Percentiles rank a stretch among this genome's conserved stretches.
phyloP scores from a whole-genome alignment of 2,888 invertebrate genomes.

The Schizaphis graminum region DNA sequence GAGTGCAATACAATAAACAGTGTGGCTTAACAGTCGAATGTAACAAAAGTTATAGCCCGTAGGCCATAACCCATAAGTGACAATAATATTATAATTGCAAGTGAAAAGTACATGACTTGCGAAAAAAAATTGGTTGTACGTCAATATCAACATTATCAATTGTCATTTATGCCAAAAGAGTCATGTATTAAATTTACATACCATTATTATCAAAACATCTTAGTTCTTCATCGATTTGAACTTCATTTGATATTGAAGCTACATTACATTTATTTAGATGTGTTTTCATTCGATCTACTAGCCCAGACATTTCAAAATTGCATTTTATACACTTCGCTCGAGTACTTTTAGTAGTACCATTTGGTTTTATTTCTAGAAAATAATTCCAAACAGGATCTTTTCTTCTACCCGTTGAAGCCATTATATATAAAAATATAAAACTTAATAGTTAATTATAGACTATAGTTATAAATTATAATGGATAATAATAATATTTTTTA shows the following conservation, averaged over 20 bases:
- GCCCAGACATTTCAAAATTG: conserved; percentile 15
- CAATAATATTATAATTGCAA: too few relatives aligned
- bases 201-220: conserved; percentile 1
- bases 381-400: conserved; percentile 26
- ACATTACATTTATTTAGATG: conserved; percentile 1
- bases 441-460: too few relatives aligned
- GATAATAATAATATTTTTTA: too few relatives aligned
- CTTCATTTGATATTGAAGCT: conserved; percentile 18
- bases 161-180: background rate
- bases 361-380: conserved; percentile 11
- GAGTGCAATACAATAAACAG: too few relatives aligned
- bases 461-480: too few relatives aligned
- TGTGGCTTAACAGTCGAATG: too few relatives aligned
- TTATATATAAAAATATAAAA: background rate
- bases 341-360: background rate
- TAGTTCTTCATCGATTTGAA: conserved; percentile 13
- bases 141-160: background rate
- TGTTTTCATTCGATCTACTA: conserved; percentile 4
- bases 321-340: conserved; percentile 20
- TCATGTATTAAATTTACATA: conserved; percentile 20
- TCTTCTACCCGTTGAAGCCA: conserved; percentile 8
- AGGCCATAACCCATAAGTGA: too few relatives aligned
- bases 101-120: too few relatives aligned
- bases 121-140: background rate
- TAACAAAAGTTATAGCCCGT: too few relatives aligned